Base-by-base conservation (phyloP, 1,140 invertebrate genomes). In the Ganaspis sp. region DNA sequence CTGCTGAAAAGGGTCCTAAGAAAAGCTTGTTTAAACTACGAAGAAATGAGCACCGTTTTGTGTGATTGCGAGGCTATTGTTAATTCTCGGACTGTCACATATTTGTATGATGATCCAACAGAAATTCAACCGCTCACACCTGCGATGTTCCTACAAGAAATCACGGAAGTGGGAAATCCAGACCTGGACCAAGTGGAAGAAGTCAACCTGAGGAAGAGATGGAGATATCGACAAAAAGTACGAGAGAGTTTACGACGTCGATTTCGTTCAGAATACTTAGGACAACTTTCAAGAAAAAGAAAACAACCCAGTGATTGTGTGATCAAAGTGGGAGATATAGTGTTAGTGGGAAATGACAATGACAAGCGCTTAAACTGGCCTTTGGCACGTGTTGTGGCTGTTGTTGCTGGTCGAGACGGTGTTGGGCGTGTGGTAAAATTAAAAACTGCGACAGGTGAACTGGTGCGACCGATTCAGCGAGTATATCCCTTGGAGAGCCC, bases 221-320 rank as follows among this genome's bases (percentile, higher is more conserved):
- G 4, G 4, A 5, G 9, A 4, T 38, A 38, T 38, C 37, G 37
- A 38, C 37, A 38, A 38, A 9, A 38, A 38, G 9, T 38, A 5
- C 37, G 49, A n/a, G 19, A 72, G 1, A 23, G 81, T 17, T 73
- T 85, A n/a, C 72, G 78, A 37, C 15, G 9, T 15, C 69, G 84
- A 8, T 85, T 85, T 69, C 73, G 81, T 21, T 34, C 15, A 1
- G 83, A 86, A 53, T 86, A 86, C 53, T 72, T 84, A 21, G 83
- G 83, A 15, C 75, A 75, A 23, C 73, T 76, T 79, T 11, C 1
- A 0, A 8, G 9, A 64, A 72, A 26, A 12, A 40, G 11, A 37
- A 21, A 19, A 4, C 1, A 4, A 29, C 42, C 29, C 23, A 70
- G 1, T n/a, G 11, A 21, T 12, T 1, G 15, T 11, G 23, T n/a